Evolutionary conservation across 2,797 vertebrate species (phyloP), one percentile per base, ranked within the genome.

Genomic region (Gallinago stenura): DNA sequence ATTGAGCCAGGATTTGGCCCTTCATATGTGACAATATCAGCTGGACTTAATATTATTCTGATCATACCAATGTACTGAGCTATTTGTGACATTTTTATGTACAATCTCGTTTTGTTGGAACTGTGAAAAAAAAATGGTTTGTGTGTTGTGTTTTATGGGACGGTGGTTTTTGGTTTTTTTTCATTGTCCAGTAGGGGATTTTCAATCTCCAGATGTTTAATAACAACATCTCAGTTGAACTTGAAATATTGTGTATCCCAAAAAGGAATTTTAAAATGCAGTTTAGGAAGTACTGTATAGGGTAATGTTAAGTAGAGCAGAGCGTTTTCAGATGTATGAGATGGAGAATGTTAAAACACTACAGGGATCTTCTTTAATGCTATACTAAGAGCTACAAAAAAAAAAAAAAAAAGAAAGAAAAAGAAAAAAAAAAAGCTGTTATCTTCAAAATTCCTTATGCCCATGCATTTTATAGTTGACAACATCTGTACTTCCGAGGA

Each of bases 51-150:
- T 91, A 71, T 92, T 81, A 71, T 95, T 84, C 92, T 70, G 89
- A 84, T 96, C 78, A 86, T 89, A 75, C 57, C 87, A 66, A 66
- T 69, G 78, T 93, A 83, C 87, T 95, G 58, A 81, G 89, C 35
- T 88, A 72, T 56, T 94, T 92, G 62, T 87, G 48, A 73, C 69
- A 87, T 92, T 96, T 96, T 80, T 94, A 61, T 93, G 89, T 96
- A 82, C 87, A 93, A 87, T 56, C 57, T 87, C 75, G 35, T 95
- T 93, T 94, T 90, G 90, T 94, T 95, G 33, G 90, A 97, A 85
- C 93, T 97, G 96, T 97, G 94, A 98, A 96, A 98, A 96, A 96
- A 97, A 96, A 96, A 96, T 68, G 56, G 71, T 90, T 94, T 94
- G 30, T 97, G 75, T 70, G 92, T 92, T 96, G 65, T 62, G 72